phyloP scores from a whole-genome alignment of 2,113 vertebrate species.

The Heterocephalus glaber region DNA sequence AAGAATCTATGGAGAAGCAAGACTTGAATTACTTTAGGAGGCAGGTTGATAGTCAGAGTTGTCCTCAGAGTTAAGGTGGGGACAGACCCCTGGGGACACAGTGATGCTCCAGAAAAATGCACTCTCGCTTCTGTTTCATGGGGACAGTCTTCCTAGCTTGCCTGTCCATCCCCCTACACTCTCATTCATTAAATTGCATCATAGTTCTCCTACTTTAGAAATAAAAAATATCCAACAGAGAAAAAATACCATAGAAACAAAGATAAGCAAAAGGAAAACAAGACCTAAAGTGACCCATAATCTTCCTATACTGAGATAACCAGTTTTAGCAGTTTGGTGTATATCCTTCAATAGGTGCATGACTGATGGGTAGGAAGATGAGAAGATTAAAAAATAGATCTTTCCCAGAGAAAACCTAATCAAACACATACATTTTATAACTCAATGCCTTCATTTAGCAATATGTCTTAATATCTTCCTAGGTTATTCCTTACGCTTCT shows the following conservation, averaged over 20 bases:
- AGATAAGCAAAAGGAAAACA: constrained; percentile 38
- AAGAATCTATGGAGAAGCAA: not conserved
- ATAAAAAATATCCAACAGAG: not conserved
- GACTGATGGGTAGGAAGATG: not conserved
- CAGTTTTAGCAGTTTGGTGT: not conserved
- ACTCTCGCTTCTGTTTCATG: not conserved
- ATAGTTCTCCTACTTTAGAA: constrained; percentile 18
- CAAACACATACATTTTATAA: not conserved
- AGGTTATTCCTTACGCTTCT: not conserved
- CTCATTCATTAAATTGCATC: not conserved
- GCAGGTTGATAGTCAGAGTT: not conserved
- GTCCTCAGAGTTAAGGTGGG: not conserved
- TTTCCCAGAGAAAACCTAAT: not conserved
- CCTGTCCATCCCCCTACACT: not conserved
- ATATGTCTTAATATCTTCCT: constrained; percentile 33
- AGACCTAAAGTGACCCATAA: not conserved
- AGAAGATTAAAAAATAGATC: not conserved
- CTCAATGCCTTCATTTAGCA: constrained; percentile 14
- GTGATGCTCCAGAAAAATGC: not conserved
- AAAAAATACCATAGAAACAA: constrained; percentile 16
- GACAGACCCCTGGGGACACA: not conserved
- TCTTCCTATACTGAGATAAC: not conserved
- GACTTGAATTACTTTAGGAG: not conserved
- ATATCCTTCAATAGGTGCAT: not conserved
- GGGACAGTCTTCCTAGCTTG: not conserved